Evolutionary conservation across 2,797 vertebrate species (phyloP), one percentile per base, ranked within the genome.

Genomic region (Enteromius treurensis): DNA sequence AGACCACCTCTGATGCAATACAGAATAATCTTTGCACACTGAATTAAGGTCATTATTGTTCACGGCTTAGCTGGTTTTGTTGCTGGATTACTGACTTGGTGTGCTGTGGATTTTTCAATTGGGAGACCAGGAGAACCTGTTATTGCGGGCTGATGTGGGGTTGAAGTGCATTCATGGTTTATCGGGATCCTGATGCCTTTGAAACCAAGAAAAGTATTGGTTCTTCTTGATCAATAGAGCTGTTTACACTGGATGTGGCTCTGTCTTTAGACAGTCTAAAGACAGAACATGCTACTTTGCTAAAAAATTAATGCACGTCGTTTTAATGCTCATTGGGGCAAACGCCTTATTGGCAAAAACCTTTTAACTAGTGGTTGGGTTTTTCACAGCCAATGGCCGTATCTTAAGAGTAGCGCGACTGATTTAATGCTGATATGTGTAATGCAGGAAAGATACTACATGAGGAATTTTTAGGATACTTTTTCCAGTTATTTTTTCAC

Each of bases 161-260:
- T 76, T 58, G 73, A 40, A n/a, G 79, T 73, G 37, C 8, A 49
- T 21, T 60, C 53, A 71, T 53, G 23, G 19, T 14, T 37, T 13
- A 62, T 64, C 21, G 1, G 40, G 69, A 42, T 49, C n/a, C 53
- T 81, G 13, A 47, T 60, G 68, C 70, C 78, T 83, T 84, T 81
- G 79, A 53, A 58, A 79, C 68, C 60, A 19, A 4, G 76, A 82
- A 69, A 73, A 77, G 26, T 14, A 19, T 62, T 78, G 76, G 79
- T 40, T 34, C 5, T 47, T 82, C 8, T 60, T 80, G 76, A 88
- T 88, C 86, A 83, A 86, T 88, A 86, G 32, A 68, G 40, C 67
- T 77, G 84, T 84, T 86, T 58, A 40, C 21, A 40, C 3, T 40
- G 83, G 81, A 80, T 85, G 80, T 87, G 75, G 49, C 81, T 75